Percentiles rank a stretch among this genome's conserved stretches.
Conservation (phyloP, 2,113 vertebrate species). For the Oxyura jamaicensis region DNA sequence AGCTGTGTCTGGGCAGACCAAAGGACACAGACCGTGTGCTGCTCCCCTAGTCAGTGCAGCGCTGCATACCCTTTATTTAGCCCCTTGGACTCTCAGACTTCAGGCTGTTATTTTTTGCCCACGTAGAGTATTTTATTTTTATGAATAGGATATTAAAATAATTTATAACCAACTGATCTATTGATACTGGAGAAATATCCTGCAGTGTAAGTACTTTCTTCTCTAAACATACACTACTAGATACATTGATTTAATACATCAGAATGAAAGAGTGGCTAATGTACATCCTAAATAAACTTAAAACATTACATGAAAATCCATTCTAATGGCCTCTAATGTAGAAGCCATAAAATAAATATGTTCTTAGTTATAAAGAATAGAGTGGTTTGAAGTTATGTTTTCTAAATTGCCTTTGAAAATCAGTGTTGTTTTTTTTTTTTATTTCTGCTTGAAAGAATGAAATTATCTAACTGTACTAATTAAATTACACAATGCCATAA, state of each 20-base stretch:
- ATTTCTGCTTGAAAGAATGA: background rate
- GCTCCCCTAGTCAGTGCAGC: rapidly evolving
- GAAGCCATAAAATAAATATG: background rate
- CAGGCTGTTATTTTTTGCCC: background rate
- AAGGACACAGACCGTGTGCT: rapidly evolving
- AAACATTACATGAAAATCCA: background rate
- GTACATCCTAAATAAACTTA: background rate
- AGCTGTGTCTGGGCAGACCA: rapidly evolving
- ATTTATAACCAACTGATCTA: background rate
- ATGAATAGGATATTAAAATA: background rate
- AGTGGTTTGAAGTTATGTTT: background rate
- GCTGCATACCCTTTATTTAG: rapidly evolving
- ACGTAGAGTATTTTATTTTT: background rate
- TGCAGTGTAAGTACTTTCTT: background rate
- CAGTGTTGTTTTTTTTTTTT: background rate
- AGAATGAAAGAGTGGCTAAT: background rate
- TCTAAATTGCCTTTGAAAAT: slow-evolving; percentile 28
- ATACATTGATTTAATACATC: background rate
- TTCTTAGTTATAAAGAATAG: background rate
- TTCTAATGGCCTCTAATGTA: slow-evolving; percentile 1
- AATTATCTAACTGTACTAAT: background rate
- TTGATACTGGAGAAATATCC: background rate
- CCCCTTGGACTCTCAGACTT: background rate
- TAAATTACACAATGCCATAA: background rate
- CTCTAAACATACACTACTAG: background rate